Evolutionary conservation across 2,113 vertebrate species (phyloP), one percentile per base, ranked within the genome.

Genomic region (Boulengeromyrus knoepffleri): DNA sequence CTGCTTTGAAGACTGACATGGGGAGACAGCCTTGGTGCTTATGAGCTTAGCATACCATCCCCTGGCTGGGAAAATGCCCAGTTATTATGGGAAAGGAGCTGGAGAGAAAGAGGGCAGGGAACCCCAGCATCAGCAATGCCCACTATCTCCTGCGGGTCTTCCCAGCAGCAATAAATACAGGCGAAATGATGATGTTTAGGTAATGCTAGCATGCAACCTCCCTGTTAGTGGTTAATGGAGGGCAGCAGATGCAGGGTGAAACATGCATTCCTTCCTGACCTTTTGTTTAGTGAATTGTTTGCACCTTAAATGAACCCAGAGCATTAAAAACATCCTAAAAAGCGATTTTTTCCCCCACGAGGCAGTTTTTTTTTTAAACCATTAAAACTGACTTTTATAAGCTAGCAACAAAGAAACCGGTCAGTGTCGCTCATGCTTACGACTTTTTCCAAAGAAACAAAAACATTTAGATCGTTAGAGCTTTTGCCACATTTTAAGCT

Each of bases 401-500:
- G n/a, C 15, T 12, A 9, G 49, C 10, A 21, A 47, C 7, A 88
- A 47, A 24, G 17, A 45, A 66, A 88, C 24, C 1, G 17, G 36
- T 53, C 31, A 9, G 13, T 24, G 36, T 66, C 15, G 42, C 62
- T 27, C 45, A 45, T 58, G 70, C 77, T 90, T 90, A 62, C 84
- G 90, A n/a, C 21, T 31, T 91, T 94, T 92, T 93, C 88, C 77
- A 89, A 90, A 91, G 8, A 90, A 90, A 58, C 19, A 42, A 42
- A 80, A 80, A 21, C 77, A 83, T 92, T 92, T 90, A 3, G 88
- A 91, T 92, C 90, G 92, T 88, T 90, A 83, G 46, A 45, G 53
- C 3, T 91, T 49, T 93, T 93, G 91, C 45, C 10, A 77, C 85
- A 2, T 93, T 90, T 93, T 70, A 85, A 80, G 88, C 90, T 91